Conservation (phyloP, 1,140 invertebrate genomes). For the Pogonomyrmex barbatus region DNA sequence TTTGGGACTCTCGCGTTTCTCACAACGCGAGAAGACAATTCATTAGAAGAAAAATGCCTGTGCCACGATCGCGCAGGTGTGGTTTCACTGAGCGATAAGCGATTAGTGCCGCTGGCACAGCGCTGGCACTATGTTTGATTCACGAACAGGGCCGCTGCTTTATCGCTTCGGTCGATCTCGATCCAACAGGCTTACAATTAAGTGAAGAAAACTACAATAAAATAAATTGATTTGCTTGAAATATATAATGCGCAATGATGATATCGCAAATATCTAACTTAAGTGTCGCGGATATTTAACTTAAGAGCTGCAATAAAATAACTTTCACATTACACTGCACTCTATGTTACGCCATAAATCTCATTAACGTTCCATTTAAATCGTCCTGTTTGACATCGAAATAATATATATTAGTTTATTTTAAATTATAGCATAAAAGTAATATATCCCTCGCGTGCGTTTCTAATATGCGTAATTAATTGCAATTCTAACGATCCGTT, state of each 20-base stretch:
- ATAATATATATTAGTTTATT: conserved; percentile 14
- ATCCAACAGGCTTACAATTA: not conserved
- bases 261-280: not conserved
- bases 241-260: not conserved
- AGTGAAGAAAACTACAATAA: not conserved
- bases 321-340: conserved; percentile 1
- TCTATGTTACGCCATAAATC: not conserved
- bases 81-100: conserved; percentile 28
- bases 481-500: not conserved
- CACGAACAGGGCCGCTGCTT: not conserved
- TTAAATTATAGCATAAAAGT: not conserved
- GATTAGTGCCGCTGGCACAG: conserved; percentile 25
- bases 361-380: conserved; percentile 1
- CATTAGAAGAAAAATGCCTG: not conserved
- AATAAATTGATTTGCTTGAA: not conserved
- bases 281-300: not conserved
- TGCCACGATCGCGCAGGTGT: conserved; percentile 10
- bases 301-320: not conserved
- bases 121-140: not conserved
- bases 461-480: not conserved
- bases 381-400: not conserved
- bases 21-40: not conserved
- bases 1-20: not conserved
- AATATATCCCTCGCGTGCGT: not conserved
- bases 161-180: not conserved